Conservation (phyloP, 2,797 vertebrate genomes). For the Presbytis comata region DNA sequence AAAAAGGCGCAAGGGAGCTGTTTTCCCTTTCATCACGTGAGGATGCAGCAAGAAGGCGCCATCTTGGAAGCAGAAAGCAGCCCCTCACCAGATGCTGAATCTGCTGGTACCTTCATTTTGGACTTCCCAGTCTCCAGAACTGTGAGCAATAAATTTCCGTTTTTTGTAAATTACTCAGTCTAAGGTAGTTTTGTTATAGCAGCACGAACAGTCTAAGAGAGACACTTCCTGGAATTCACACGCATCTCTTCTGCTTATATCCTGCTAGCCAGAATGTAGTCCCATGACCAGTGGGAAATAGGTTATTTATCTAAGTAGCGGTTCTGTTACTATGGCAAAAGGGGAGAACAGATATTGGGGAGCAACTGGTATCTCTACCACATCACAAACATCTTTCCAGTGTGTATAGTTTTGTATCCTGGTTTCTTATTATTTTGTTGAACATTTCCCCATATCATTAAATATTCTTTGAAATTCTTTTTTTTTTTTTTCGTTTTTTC, state of each 20-base stretch:
- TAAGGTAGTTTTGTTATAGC: not conserved
- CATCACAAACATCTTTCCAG: not conserved
- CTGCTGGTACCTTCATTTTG: not conserved
- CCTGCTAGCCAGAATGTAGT: not conserved
- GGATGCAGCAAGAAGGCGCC: not conserved
- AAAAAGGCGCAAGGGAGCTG: not conserved
- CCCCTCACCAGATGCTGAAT: not conserved
- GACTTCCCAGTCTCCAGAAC: not conserved
- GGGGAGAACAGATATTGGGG: not conserved
- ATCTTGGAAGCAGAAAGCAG: not conserved
- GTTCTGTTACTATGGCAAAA: not conserved
- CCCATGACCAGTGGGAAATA: not conserved
- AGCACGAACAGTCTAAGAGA: not conserved
- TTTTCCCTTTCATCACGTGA: not conserved
- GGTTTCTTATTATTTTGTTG: not conserved
- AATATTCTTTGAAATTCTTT: not conserved
- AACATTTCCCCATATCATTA: not conserved
- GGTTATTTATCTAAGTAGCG: not conserved
- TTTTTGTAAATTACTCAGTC: not conserved
- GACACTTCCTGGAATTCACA: not conserved
- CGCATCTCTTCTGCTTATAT: not conserved
- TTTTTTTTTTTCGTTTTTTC: too few species aligned
- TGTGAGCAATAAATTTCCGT: not conserved
- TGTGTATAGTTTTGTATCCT: not conserved
- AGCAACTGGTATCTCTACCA: not conserved